Evolutionary conservation across 2,113 vertebrate species (phyloP).

Genomic region (Ptilorrhoa leucosticta): DNA sequence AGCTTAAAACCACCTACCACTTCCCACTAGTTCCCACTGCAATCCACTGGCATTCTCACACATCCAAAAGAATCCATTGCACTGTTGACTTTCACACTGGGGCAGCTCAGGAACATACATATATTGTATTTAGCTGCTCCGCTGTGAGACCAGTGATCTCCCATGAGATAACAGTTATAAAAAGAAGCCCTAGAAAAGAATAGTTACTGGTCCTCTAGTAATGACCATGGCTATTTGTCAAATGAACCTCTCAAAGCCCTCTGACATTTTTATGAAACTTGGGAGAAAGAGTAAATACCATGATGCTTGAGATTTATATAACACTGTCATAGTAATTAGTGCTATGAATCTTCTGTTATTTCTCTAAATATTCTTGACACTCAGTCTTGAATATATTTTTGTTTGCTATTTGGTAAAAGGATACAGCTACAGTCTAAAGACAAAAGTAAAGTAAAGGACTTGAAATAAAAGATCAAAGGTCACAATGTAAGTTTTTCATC

Average conservation of each 20-base stretch:
- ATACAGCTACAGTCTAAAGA: background rate
- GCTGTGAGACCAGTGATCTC: background rate
- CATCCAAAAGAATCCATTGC: accelerated
- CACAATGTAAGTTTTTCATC: background rate
- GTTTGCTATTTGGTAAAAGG: background rate
- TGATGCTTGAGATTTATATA: background rate
- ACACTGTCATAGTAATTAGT: background rate
- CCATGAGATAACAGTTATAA: background rate
- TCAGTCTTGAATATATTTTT: background rate
- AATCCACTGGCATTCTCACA: background rate
- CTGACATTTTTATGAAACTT: background rate
- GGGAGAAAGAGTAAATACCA: background rate
- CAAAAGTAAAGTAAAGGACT: background rate
- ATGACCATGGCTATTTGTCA: background rate
- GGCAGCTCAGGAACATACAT: background rate
- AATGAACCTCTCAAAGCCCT: background rate
- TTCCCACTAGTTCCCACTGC: background rate
- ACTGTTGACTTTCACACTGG: background rate
- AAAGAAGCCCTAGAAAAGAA: background rate
- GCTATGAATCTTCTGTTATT: background rate
- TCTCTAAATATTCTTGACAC: background rate
- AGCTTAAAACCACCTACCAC: background rate
- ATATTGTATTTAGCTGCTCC: background rate
- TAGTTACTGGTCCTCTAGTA: background rate
- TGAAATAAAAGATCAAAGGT: background rate